phyloP scores from a whole-genome alignment of 2,797 vertebrate species.

The Liparis tanakae region DNA sequence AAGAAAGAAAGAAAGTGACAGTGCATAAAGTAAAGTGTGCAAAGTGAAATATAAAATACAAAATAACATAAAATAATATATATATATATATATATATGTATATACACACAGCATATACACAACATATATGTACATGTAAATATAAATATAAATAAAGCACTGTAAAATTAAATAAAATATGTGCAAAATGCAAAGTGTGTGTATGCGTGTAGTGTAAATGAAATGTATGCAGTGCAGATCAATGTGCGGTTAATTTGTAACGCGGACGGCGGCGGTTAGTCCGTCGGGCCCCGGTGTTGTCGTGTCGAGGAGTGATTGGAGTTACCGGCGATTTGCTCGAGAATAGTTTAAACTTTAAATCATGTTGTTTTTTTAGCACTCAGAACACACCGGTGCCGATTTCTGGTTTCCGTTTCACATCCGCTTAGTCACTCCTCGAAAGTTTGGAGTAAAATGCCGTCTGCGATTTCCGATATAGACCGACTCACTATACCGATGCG shows the following conservation, averaged over 20 bases:
- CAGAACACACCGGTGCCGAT: background rate
- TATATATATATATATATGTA: no score
- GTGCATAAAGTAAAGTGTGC: no score
- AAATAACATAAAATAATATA: no score
- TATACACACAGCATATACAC: no score
- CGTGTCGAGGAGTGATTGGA: background rate
- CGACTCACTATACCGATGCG: background rate
- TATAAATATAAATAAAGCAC: no score
- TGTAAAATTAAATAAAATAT: no score
- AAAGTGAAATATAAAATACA: no score
- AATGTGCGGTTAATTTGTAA: background rate
- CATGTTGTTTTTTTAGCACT: background rate
- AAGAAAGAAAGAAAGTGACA: no score
- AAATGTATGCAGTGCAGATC: no score
- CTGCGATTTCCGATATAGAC: background rate
- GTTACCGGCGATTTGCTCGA: background rate
- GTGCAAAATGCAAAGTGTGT: no score
- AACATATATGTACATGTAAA: no score
- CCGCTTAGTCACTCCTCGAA: background rate
- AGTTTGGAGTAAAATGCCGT: background rate
- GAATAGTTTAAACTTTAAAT: background rate
- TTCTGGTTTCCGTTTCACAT: background rate
- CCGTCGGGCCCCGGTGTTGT: background rate
- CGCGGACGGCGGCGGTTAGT: background rate
- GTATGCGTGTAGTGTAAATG: no score